Evolutionary conservation across 92 coral and sea anemone genomes (phyloP), one percentile per base, ranked within the genome.

Genomic region (Zoanthus sociatus): DNA sequence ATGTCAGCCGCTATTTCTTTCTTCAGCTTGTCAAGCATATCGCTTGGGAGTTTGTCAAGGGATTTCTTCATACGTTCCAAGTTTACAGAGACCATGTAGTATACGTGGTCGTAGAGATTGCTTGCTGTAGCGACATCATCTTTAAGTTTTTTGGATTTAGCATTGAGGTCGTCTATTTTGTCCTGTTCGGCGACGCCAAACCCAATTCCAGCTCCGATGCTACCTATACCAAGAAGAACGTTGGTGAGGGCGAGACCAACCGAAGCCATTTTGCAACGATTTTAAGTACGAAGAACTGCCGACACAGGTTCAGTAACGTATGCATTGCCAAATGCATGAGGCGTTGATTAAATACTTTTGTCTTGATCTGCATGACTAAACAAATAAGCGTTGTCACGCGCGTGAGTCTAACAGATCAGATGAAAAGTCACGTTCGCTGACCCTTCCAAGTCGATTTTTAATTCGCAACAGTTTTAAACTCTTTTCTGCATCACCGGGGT

Each of bases 21-120:
- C 78, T 78, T 7, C 21, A 91, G 67, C 60, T 84, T 84, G 12
- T 88, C 89, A 14, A 88, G 71, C 77, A 91, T n/a, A 69, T 91
- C 91, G 87, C 79, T 78, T 53, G 94, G 94, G 21, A 91, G 77
- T 71, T 78, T 88, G 87, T 91, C 91, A 73, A 91, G 37, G 73
- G 89, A 76, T 70, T 88, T 91, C 87, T 75, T 83, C 48, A 88
- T 58, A 61, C 92, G 91, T 17, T 91, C 89, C 50, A 79, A 63
- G 69, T 90, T 82, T n/a, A 87, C 93, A 16, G 88, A 77, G 32
- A 86, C 90, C 68, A 87, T 71, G 58, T 81, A 90, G 81, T 90
- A 90, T 55, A 81, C 18, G 72, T 90, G 93, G 47, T 90, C 90
- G 93, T 90, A 90, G 9, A 90, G 54, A 50, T 87, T 64, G 75